Evolutionary conservation across 2,888 invertebrate genomes (phyloP).

Genomic region (Rhorus exstirpatorius): DNA sequence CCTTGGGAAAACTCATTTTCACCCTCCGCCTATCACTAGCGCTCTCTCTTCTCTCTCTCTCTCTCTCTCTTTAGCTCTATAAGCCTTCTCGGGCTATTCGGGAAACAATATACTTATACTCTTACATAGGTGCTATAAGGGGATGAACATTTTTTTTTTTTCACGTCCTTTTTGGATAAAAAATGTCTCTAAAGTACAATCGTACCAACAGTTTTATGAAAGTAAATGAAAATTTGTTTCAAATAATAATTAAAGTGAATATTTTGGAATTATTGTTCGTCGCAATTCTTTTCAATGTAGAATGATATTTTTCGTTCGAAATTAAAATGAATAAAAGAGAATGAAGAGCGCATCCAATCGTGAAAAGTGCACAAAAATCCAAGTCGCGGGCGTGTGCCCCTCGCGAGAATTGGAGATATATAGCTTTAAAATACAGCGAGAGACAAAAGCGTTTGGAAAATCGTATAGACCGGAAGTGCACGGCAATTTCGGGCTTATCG

Average conservation of each 20-base stretch:
- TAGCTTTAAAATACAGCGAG: conserved; percentile 58
- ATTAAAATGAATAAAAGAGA: background rate
- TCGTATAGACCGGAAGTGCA: conserved; percentile 67
- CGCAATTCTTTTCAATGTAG: too few species aligned
- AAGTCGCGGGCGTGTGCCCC: conserved; percentile 2
- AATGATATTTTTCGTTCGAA: background rate
- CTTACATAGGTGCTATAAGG: too few species aligned
- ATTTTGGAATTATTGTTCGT: too few species aligned
- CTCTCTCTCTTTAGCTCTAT: conserved; percentile 25
- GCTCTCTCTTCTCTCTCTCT: too few species aligned
- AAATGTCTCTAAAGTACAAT: too few species aligned
- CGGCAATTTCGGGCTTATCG: conserved; percentile 79
- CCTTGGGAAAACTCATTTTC: conserved; percentile 41
- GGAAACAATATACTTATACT: conserved; percentile 8
- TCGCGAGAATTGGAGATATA: conserved; percentile 17
- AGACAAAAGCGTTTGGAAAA: conserved; percentile 68
- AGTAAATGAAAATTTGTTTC: too few species aligned
- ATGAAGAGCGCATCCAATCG: conserved; percentile 40
- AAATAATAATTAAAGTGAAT: too few species aligned
- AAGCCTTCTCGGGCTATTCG: conserved; percentile 31
- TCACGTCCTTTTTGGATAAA: too few species aligned
- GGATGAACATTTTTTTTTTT: background rate
- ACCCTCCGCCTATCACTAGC: conserved; percentile 43
- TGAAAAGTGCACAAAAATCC: conserved; percentile 56
- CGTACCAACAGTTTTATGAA: too few species aligned